These are phyloP conservation scores for Mola mola DNA, from an alignment of 2,113 vertebrate genomes.

Conservation along the genomic window DNA sequence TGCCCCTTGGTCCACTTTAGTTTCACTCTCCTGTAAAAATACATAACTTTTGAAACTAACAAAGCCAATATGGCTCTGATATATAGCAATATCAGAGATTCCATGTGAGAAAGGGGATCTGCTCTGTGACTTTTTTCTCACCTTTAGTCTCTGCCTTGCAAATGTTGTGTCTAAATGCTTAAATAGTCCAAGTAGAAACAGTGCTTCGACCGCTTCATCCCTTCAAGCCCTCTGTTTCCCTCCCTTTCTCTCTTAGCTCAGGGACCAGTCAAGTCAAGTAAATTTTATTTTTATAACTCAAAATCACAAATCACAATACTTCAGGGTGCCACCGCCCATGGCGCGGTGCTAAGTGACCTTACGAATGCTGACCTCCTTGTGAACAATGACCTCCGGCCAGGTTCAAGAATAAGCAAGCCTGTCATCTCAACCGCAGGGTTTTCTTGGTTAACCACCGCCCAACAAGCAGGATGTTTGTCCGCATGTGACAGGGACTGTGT, in stretches of 20 bases:
- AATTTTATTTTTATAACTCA: no score
- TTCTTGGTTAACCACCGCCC: conserved; percentile 61
- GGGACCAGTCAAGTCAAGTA: not conserved
- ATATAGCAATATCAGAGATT: not conserved
- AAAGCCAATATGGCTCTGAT: no score
- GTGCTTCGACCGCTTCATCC: conserved; percentile 5
- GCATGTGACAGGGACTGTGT: conserved; percentile 4
- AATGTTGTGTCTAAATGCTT: conserved; percentile 8
- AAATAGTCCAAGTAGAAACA: not conserved
- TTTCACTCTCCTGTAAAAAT: no score
- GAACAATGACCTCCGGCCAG: conserved; percentile 57
- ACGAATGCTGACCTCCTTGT: conserved; percentile 55
- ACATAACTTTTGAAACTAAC: no score
- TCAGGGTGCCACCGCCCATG: not conserved
- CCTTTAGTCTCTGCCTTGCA: not conserved
- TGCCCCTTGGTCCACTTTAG: no score
- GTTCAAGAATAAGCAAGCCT: conserved; percentile 43
- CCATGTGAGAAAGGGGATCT: not conserved
- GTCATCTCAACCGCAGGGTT: conserved; percentile 46
- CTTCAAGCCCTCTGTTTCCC: not conserved
- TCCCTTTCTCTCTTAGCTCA: conserved; percentile 12
- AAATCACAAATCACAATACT: no score
- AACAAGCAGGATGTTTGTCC: conserved; percentile 43
- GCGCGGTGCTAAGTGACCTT: conserved; percentile 39
- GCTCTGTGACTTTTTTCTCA: not conserved